Evolutionary conservation across 2,113 vertebrate species (phyloP).

Genomic region (Epinephelus fuscoguttatus): DNA sequence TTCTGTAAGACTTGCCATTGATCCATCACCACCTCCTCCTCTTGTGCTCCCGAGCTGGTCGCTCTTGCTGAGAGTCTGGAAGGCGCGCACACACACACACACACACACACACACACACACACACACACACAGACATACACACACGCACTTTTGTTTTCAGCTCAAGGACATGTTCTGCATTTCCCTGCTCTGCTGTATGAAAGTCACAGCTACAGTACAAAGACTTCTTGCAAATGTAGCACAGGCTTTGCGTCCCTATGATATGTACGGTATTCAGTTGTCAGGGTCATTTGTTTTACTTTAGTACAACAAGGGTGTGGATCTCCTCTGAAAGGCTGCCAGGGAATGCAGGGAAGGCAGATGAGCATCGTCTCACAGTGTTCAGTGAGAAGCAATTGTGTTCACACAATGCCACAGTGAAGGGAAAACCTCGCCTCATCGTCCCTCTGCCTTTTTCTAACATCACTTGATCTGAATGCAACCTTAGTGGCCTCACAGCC

Average conservation of each 20-base stretch:
- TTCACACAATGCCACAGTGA: background rate
- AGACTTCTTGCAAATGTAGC: conserved; percentile 25
- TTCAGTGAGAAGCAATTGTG: conserved; percentile 22
- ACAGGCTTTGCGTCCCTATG: conserved; percentile 19
- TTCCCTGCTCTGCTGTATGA: conserved; percentile 23
- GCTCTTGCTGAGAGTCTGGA: conserved; percentile 21
- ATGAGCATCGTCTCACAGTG: conserved; percentile 32
- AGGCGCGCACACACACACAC: background rate
- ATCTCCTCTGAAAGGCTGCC: conserved; percentile 41
- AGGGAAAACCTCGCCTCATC: conserved; percentile 14
- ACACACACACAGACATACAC: too few species aligned
- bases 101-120: too few species aligned
- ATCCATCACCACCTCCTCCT: conserved; percentile 51
- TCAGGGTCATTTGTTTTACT: conserved; percentile 41
- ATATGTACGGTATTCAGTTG: conserved; percentile 31
- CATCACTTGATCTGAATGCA: conserved; percentile 57
- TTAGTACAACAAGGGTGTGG: background rate
- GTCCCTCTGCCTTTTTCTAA: conserved; percentile 18
- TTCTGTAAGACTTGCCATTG: conserved; percentile 55
- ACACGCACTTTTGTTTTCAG: conserved; percentile 31
- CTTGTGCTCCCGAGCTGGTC: conserved; percentile 4
- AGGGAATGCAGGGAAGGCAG: conserved; percentile 29
- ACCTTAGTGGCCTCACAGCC: conserved; percentile 7
- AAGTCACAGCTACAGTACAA: conserved; percentile 49
- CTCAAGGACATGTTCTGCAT: conserved; percentile 51